Percentiles rank a stretch among this genome's conserved stretches.
Conservation (phyloP, 2,888 invertebrate genomes). For the Hydraecia micacea region DNA sequence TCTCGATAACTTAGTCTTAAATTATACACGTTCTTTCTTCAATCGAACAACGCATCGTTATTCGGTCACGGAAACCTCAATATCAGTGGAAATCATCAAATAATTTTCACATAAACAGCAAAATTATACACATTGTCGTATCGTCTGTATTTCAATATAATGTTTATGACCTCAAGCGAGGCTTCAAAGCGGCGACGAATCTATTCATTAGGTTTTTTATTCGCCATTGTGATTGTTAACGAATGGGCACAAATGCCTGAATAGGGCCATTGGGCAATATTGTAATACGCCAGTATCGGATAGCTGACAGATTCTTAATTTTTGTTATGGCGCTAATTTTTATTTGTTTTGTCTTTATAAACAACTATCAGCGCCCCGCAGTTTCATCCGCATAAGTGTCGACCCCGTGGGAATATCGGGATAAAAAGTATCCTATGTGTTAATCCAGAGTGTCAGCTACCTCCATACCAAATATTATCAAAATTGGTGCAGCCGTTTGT, state of each 20-base stretch:
- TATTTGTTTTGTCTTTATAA: background rate
- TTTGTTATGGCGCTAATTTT: conserved; percentile 14
- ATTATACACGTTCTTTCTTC: conserved; percentile 39
- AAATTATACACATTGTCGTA: conserved; percentile 66
- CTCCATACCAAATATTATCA: no score
- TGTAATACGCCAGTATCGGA: conserved; percentile 36
- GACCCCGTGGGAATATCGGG: no score
- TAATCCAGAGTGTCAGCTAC: no score
- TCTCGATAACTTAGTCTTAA: conserved; percentile 45
- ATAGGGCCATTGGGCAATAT: conserved; percentile 48
- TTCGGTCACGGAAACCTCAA: conserved; percentile 54
- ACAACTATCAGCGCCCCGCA: background rate
- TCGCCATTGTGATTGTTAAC: conserved; percentile 66
- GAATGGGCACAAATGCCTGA: conserved; percentile 58
- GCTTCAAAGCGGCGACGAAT: conserved; percentile 69
- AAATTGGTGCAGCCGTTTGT: no score
- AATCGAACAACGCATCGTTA: conserved; percentile 47
- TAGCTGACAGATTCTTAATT: conserved; percentile 37
- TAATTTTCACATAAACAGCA: conserved; percentile 69
- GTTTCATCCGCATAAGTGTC: no score
- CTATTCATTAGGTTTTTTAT: conserved; percentile 79
- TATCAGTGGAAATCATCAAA: conserved; percentile 52
- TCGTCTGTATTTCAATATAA: conserved; percentile 60
- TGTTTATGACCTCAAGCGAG: conserved; percentile 70
- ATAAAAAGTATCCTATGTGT: no score